phyloP scores from a whole-genome alignment of 2,888 invertebrate species.

The Thereva unica region DNA sequence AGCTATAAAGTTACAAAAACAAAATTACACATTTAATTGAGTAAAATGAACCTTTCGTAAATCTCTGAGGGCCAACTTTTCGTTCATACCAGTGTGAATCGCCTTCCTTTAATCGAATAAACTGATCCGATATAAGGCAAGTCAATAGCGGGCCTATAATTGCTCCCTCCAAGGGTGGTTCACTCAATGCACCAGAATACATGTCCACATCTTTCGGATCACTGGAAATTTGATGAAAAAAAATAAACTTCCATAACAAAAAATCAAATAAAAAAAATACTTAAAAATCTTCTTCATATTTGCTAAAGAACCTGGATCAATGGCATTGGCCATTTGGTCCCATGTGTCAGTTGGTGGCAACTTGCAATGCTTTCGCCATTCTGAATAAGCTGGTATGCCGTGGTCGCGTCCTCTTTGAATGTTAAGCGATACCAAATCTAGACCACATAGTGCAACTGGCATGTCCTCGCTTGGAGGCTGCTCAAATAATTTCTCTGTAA shows the following conservation, averaged over 20 bases:
- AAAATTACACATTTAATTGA: not conserved
- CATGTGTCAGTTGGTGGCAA: conserved; percentile 66
- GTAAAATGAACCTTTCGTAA: conserved; percentile 64
- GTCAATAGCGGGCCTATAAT: conserved; percentile 84
- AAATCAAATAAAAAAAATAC: conserved; percentile 52
- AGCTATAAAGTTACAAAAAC: conserved; percentile 14
- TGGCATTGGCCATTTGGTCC: conserved; percentile 65
- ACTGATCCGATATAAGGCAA: conserved; percentile 85
- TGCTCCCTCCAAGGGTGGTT: conserved; percentile 70
- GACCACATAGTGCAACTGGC: conserved; percentile 64
- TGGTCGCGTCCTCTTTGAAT: conserved; percentile 90
- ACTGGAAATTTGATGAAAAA: conserved; percentile 52
- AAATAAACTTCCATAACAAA: conserved; percentile 3
- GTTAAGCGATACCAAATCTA: conserved; percentile 85
- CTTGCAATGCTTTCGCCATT: conserved; percentile 78
- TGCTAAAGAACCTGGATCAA: conserved; percentile 67
- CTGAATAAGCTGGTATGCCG: conserved; percentile 77
- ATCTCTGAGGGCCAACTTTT: conserved; percentile 65
- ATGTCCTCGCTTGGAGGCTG: conserved; percentile 20
- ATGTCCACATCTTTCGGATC: conserved; percentile 83
- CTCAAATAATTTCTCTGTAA: conserved; percentile 56
- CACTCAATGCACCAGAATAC: conserved; percentile 85
- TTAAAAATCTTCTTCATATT: conserved; percentile 69
- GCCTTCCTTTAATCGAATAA: conserved; percentile 75
- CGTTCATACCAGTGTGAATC: conserved; percentile 92